These are phyloP conservation scores for Drosophila limbata DNA, from an alignment of 2,888 invertebrate genomes.

Conservation along the genomic window DNA sequence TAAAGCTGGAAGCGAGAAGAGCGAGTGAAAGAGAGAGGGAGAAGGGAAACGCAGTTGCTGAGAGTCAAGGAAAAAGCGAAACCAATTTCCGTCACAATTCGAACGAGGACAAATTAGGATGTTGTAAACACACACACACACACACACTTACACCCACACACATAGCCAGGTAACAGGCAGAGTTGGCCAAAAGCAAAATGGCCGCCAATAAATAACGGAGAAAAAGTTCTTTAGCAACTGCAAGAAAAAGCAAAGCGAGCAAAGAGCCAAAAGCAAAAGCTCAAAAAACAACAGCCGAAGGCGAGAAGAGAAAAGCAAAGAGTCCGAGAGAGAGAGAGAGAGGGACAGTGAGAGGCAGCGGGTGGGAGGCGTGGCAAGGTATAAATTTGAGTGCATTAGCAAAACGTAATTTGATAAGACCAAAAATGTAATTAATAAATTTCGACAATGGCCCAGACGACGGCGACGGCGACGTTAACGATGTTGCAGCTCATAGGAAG, in stretches of 20 bases:
- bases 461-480: constrained; percentile 11
- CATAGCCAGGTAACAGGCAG: constrained; percentile 24
- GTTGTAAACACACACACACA: constrained; percentile 5
- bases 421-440: constrained; percentile 84
- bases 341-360: not conserved
- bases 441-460: constrained; percentile 68
- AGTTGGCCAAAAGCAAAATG: constrained; percentile 65
- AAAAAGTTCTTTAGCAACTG: constrained; percentile 21
- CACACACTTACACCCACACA: constrained; percentile 7
- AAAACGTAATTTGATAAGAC: constrained; percentile 84
- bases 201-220: constrained; percentile 73
- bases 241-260: constrained; percentile 19
- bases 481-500: constrained; percentile 6
- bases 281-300: constrained; percentile 58
- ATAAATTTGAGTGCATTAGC: constrained; percentile 83
- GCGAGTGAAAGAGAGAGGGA: not conserved
- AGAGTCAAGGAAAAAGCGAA: constrained; percentile 55
- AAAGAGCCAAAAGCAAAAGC: constrained; percentile 61
- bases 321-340: not conserved
- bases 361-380: constrained; percentile 54
- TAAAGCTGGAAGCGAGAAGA: constrained; percentile 20
- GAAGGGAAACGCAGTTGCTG: not conserved
- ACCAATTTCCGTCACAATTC: constrained; percentile 80
- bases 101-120: constrained; percentile 76
- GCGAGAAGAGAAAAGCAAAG: not conserved